Conservation (phyloP, 2,797 vertebrate species). For the Tokudaia tokunoshimensis region DNA sequence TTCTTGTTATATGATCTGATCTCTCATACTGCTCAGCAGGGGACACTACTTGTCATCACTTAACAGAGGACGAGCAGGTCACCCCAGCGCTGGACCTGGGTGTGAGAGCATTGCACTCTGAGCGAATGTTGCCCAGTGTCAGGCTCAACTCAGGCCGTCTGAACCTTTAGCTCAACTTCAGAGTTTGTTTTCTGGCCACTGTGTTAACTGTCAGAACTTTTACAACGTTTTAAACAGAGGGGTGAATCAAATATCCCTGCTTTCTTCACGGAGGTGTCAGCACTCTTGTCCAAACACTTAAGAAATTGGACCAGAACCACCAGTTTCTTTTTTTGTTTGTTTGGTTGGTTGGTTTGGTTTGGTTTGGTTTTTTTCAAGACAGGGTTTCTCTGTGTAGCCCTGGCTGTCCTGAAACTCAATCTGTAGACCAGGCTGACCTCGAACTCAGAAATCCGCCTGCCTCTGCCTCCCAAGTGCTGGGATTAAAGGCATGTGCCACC, state of each 20-base stretch:
- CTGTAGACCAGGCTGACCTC: too few species aligned
- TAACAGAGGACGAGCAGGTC: not conserved
- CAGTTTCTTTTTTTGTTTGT: too few species aligned
- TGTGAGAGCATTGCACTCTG: not conserved
- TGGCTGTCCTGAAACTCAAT: too few species aligned
- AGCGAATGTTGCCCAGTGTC: not conserved
- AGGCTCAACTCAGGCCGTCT: not conserved
- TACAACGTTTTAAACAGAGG: not conserved
- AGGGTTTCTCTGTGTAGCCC: too few species aligned
- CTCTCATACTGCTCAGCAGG: not conserved
- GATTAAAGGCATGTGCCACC: too few species aligned
- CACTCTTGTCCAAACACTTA: not conserved
- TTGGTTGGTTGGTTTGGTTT: too few species aligned
- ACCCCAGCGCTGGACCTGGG: not conserved
- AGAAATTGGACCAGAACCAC: not conserved
- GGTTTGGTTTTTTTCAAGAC: too few species aligned
- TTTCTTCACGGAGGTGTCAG: not conserved
- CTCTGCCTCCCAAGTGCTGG: too few species aligned
- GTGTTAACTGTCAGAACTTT: not conserved
- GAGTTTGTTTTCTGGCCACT: not conserved
- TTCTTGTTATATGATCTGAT: not conserved
- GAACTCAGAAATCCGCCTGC: too few species aligned
- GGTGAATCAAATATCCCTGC: not conserved
- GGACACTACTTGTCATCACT: not conserved
- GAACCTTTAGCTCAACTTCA: not conserved